phyloP scores from a whole-genome alignment of 2,797 vertebrate species.

The Peromyscus aztecus region DNA sequence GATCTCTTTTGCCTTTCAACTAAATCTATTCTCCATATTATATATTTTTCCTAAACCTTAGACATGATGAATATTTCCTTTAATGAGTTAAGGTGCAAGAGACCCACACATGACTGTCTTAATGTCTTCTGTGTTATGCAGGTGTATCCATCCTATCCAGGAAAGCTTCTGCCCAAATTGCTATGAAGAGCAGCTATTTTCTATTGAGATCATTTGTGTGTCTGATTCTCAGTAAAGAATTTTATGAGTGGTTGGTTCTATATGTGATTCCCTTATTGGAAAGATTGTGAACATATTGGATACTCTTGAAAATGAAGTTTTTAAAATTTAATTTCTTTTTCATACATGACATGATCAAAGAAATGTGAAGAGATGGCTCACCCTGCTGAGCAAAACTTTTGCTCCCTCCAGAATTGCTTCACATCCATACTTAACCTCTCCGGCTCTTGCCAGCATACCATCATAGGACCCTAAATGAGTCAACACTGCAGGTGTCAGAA shows the following conservation, averaged over 20 bases:
- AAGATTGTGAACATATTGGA: not conserved
- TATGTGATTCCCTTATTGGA: not conserved
- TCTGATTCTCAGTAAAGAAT: not conserved
- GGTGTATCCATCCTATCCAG: rapidly evolving
- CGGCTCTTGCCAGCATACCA: not conserved
- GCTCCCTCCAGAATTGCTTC: not conserved
- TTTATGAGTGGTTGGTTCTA: not conserved
- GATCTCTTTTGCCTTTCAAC: not conserved
- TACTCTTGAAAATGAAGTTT: not conserved
- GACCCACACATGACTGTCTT: not conserved
- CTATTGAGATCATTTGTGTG: not conserved
- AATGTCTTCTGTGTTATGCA: not conserved
- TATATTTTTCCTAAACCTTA: not conserved
- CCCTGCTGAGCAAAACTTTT: not conserved
- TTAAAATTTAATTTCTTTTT: not conserved
- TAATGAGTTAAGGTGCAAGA: not conserved
- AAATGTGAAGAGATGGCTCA: not conserved
- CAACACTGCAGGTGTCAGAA: not conserved
- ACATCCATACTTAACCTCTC: not conserved
- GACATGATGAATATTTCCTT: not conserved
- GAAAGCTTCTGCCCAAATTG: not conserved
- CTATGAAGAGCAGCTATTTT: not conserved
- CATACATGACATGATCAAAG: not conserved
- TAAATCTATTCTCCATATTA: not conserved
- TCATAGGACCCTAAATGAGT: not conserved